Evolutionary conservation across 2,113 vertebrate genomes (phyloP).

Genomic region (Burhinus oedicnemus): DNA sequence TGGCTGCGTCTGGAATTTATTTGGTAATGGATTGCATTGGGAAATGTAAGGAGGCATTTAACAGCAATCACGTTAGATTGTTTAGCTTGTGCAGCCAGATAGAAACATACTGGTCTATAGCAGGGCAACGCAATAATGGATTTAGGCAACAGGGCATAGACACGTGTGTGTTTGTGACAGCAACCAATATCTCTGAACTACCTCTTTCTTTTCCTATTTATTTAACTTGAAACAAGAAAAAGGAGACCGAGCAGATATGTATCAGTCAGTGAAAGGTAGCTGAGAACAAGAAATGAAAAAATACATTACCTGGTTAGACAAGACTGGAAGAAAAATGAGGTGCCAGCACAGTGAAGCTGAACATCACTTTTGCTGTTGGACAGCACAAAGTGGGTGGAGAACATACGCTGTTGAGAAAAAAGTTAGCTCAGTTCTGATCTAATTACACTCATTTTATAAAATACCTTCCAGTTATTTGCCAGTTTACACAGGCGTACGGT

Average conservation of each 20-base stretch:
- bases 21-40: background rate
- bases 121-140: background rate
- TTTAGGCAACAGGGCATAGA: background rate
- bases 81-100: background rate
- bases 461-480: background rate
- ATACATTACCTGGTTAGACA: background rate
- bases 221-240: background rate
- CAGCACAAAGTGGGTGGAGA: background rate
- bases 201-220: background rate
- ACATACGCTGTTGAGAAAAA: background rate
- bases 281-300: background rate
- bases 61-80: background rate
- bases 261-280: background rate
- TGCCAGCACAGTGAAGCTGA: background rate
- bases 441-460: background rate
- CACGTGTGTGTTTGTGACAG: background rate
- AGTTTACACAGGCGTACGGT: no score
- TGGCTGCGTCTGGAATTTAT: background rate
- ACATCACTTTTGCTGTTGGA: background rate
- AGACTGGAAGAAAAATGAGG: background rate
- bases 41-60: slow-evolving; percentile 8
- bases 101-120: background rate
- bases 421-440: background rate
- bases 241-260: background rate
- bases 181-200: background rate